phyloP scores from a whole-genome alignment of 1,140 invertebrate genomes.

The Musca vetustissima region DNA sequence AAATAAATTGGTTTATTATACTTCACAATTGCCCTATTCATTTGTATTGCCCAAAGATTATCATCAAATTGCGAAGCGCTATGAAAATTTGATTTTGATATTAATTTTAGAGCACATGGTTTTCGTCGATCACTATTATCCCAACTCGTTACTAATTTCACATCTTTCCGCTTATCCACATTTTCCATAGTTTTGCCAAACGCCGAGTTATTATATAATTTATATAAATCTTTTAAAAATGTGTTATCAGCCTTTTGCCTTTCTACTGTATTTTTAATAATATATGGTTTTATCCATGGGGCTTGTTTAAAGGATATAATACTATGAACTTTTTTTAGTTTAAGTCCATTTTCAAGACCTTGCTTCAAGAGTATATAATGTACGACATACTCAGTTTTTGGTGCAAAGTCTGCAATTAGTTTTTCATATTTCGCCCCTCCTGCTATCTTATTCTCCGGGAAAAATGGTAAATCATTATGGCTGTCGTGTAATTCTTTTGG shows the following conservation, averaged over 20 bases:
- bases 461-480: too few relatives aligned
- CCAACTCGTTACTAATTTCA: slow-evolving; percentile 52
- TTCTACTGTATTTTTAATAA: slow-evolving; percentile 55
- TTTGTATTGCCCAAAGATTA: slow-evolving; percentile 52
- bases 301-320: slow-evolving; percentile 60
- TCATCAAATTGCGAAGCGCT: slow-evolving; percentile 45
- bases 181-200: slow-evolving; percentile 60
- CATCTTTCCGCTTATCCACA: slow-evolving; percentile 55
- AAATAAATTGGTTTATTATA: slow-evolving; percentile 56
- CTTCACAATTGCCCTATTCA: slow-evolving; percentile 40
- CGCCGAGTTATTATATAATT: slow-evolving; percentile 58
- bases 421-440: slow-evolving; percentile 7
- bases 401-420: slow-evolving; percentile 42
- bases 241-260: slow-evolving; percentile 50
- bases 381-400: slow-evolving; percentile 55
- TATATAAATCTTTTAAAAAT: slow-evolving; percentile 60
- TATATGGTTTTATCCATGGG: slow-evolving; percentile 56
- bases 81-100: slow-evolving; percentile 55
- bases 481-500: slow-evolving; percentile 40
- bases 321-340: slow-evolving; percentile 57
- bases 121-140: slow-evolving; percentile 43
- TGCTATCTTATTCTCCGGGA: not conserved
- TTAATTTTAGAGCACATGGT: slow-evolving; percentile 44
- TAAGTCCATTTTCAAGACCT: slow-evolving; percentile 55
- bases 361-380: slow-evolving; percentile 59